Evolutionary conservation across 2,113 vertebrate species (phyloP), one percentile per base, ranked within the genome.

Genomic region (Coryphaenoides rupestris): DNA sequence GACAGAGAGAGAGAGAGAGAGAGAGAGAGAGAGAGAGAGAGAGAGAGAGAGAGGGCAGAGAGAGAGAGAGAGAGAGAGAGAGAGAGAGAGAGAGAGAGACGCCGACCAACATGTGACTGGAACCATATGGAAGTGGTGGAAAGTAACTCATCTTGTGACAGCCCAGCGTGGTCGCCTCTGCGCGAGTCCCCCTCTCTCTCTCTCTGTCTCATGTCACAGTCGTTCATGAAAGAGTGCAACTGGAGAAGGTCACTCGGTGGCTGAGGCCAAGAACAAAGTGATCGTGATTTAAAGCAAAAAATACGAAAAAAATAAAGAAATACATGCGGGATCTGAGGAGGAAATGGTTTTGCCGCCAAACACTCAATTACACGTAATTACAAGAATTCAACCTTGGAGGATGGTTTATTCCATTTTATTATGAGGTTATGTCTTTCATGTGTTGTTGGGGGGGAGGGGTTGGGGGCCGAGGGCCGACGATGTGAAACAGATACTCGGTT

Each of bases 301-400:
- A 47, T 14, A 47, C 2, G 10, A 2, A 3, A 47, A 3, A 47
- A 12, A 50, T 76, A 71, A 72, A 65, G 83, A 83, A 78, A 73
- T 78, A 77, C 75, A 81, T 73, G 68, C 68, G 58, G 81, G 70
- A 82, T 85, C 81, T 81, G 66, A 84, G 75, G 68, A 88, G 86
- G 86, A 89, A 87, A 87, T 86, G 80, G 79, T 76, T 86, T 88
- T 86, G 76, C 85, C 75, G 79, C 84, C 87, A 88, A 88, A 89
- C 81, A 88, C 75, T 79, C 86, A 85, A 89, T 86, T 88, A 86
- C 76, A 76, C 5, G 59, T 89, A 86, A 89, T 89, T 90, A 87
- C 83, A 86, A 88, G 84, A 80, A 89, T 86, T 86, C 77, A 86
- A 74, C 85, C 81, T 84, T 82, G 83, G 86, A 87, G 72, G 78